Conservation (phyloP, 2,797 vertebrate species). For the Jordanella pulchra region DNA sequence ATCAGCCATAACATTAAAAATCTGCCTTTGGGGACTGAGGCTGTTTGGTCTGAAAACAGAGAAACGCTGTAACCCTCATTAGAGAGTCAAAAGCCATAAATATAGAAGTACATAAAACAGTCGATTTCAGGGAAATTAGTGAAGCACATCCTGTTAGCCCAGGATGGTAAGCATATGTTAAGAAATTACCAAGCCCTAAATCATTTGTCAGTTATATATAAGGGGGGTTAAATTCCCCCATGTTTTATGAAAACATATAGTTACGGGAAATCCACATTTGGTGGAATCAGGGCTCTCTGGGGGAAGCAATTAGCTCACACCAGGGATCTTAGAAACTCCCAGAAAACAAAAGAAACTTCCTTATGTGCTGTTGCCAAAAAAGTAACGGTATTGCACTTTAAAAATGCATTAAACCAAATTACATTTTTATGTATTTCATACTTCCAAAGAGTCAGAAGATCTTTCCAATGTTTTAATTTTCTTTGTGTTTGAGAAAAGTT, state of each 20-base stretch:
- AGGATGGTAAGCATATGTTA: slow-evolving; percentile 36
- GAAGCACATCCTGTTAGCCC: slow-evolving; percentile 27
- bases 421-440: slow-evolving; percentile 22
- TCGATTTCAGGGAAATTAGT: slow-evolving; percentile 5
- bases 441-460: neutral
- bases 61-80: slow-evolving; percentile 13
- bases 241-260: slow-evolving; percentile 33
- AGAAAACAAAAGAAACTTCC: slow-evolving; percentile 37
- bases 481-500: neutral
- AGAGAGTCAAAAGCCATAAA: slow-evolving; percentile 19
- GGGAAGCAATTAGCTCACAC: slow-evolving; percentile 32
- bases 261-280: slow-evolving; percentile 32
- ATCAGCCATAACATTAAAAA: neutral
- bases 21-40: slow-evolving; percentile 2
- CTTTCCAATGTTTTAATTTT: neutral
- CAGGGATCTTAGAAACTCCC: slow-evolving; percentile 34
- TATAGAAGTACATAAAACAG: slow-evolving; percentile 30
- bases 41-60: slow-evolving; percentile 16
- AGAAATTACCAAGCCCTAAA: slow-evolving; percentile 42
- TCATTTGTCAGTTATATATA: slow-evolving; percentile 47
- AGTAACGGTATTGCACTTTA: slow-evolving; percentile 6
- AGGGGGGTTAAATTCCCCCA: slow-evolving; percentile 22
- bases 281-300: slow-evolving; percentile 36
- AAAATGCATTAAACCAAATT: slow-evolving; percentile 24
- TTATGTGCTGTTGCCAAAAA: slow-evolving; percentile 32